phyloP scores from a whole-genome alignment of 2,888 invertebrate species.

The Congeria kusceri region DNA sequence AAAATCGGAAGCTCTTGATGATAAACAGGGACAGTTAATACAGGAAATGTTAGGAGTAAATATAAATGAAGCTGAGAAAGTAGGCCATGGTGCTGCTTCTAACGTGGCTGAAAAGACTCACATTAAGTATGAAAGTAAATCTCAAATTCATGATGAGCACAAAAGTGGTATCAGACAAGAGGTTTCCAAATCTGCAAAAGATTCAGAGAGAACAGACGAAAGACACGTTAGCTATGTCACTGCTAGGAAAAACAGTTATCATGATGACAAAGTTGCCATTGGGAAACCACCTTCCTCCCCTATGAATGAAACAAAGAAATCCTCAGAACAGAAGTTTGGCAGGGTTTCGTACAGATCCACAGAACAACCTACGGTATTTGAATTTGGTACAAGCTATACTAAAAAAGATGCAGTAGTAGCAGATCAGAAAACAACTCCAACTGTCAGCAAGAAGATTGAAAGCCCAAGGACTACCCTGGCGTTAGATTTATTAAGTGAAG shows the following conservation, averaged over 20 bases:
- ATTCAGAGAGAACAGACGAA: slow-evolving; percentile 4
- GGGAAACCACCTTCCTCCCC: slow-evolving; percentile 57
- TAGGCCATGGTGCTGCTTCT: neutral
- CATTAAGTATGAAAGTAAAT: neutral
- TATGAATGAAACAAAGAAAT: slow-evolving; percentile 51
- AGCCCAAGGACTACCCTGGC: too few species aligned
- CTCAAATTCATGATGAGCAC: slow-evolving; percentile 6
- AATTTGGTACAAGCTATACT: slow-evolving; percentile 53
- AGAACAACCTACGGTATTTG: slow-evolving; percentile 37
- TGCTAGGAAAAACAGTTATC: neutral
- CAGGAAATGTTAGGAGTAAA: neutral
- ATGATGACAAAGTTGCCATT: neutral
- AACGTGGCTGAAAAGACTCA: neutral
- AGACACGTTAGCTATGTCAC: too few species aligned
- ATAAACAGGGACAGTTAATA: neutral
- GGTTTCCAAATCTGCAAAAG: too few species aligned
- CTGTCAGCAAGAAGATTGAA: too few species aligned
- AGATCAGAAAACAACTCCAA: too few species aligned
- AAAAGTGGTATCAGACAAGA: neutral
- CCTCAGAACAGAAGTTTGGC: slow-evolving; percentile 45
- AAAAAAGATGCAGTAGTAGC: slow-evolving; percentile 36
- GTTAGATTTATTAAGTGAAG: too few species aligned
- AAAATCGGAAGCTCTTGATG: neutral
- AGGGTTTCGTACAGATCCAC: slow-evolving; percentile 42
- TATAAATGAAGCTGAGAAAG: neutral